Evolutionary conservation across 2,888 invertebrate species (phyloP).

Genomic region (Hanleya hanleyi): DNA sequence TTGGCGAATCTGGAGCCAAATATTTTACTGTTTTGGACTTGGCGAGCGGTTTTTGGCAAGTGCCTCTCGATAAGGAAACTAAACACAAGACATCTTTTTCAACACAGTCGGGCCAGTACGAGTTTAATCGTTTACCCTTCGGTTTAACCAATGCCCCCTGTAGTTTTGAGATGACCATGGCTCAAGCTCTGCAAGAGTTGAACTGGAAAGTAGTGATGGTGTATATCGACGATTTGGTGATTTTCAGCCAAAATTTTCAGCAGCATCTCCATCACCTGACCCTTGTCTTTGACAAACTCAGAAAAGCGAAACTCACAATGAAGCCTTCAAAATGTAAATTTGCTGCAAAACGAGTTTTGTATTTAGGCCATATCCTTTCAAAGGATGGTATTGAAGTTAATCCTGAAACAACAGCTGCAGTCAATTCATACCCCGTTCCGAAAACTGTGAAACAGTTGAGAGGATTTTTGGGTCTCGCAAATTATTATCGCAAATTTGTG

Average conservation of each 20-base stretch:
- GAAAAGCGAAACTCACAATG: conserved; percentile 1
- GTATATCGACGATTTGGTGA: too few relatives aligned
- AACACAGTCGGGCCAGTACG: neutral
- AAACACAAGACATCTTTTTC: conserved; percentile 11
- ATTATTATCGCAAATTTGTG: too few relatives aligned
- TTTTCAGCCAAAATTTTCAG: too few relatives aligned
- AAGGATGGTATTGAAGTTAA: conserved; percentile 6
- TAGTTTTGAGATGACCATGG: conserved; percentile 2
- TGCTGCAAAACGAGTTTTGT: neutral
- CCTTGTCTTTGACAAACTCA: neutral
- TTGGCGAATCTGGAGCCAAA: conserved; percentile 22
- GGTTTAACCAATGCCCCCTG: conserved; percentile 1
- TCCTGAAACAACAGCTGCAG: neutral
- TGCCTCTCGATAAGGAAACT: neutral
- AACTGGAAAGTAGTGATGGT: too few relatives aligned
- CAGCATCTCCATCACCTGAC: neutral
- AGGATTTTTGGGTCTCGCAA: too few relatives aligned
- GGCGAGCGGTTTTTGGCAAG: conserved; percentile 14
- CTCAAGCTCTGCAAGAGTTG: conserved; percentile 5
- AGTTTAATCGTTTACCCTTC: conserved; percentile 3
- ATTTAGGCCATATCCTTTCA: conserved; percentile 7
- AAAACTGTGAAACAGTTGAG: neutral
- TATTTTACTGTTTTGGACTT: conserved; percentile 20
- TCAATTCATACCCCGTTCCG: neutral
- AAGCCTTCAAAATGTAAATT: too few relatives aligned